Base-by-base conservation (phyloP, 2,113 vertebrate species). In the Sclerurus mexicanus region DNA sequence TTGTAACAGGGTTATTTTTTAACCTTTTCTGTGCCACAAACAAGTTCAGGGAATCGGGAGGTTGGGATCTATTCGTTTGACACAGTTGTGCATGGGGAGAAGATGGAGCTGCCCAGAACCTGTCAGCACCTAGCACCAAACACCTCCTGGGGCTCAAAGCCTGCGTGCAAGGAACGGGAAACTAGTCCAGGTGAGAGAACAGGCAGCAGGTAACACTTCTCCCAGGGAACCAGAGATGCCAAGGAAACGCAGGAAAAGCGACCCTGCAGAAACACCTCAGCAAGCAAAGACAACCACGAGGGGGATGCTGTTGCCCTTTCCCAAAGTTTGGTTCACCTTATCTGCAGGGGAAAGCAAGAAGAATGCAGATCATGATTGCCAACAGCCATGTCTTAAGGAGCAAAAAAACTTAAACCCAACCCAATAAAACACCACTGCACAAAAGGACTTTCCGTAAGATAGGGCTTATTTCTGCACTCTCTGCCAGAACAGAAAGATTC, bases 341-440 rank as follows among this genome's bases (percentile, higher is more conserved):
- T 39, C 47, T n/a, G 14, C 59, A 52, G 42, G 46, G 35, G n/a
- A 22, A 60, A 86, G 42, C 2, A 5, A 0, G 25, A 35, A 59
- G 19, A 72, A 68, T 2, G 9, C n/a, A 62, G 28, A 40, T 33
- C 35, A 4, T 13, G 12, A 31, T 47, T 60, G 55, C 24, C 17
- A 33, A 33, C n/a, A 73, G 18, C 24, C 46, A 12, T 0, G 0
- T 16, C 40, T 44, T 7, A 33, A 62, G 62, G 63, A 89, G 63
- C 5, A 53, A 68, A 47, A 14, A 37, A 59, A 39, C 21, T 66
- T 31, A 31, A 72, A 49, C 50, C 63, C 52, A 72, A 64, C 12
- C 31, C 27, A 55, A 22, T 47, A 22, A 46, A 40, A 40, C 12
- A 14, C 39, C 33, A 60, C 33, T 5, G 3, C 4, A 17, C 20